Evolutionary conservation across 2,113 vertebrate genomes (phyloP), one percentile per base, ranked within the genome.

Genomic region (Etia nguti): DNA sequence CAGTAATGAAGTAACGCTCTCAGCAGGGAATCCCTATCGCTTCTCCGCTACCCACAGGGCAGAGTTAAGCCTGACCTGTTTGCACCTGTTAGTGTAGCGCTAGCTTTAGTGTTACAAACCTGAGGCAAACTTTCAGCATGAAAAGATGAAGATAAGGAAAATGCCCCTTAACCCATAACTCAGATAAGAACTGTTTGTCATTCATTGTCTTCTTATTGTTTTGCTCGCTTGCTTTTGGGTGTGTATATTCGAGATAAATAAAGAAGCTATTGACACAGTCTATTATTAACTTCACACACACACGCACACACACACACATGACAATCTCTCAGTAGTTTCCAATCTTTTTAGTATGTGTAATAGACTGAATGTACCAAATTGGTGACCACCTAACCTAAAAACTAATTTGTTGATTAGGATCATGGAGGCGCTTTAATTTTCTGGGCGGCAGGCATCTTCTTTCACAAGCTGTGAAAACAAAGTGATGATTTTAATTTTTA

Each of bases 1-100:
- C 73, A 86, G 50, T 77, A 79, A 77, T 83, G 54, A 90, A 82
- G 73, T 26, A 82, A 86, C 38, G 31, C 65, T 82, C 84, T 84
- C 86, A 83, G 57, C 77, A 57, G 70, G 80, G 43, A 73, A 48
- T 80, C 68, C 15, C 11, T 60, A 54, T 41, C 10, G 46, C 38
- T 57, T 31, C 46, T 55, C 57, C 20, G 6, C 29, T 79, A 83
- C 16, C 41, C 82, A 38, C 52, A 4, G 38, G n/a, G 31, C 11
- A 6, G 52, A n/a, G 56, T 81, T 41, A 20, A 83, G 26, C 34
- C 22, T 60, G 57, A 88, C 81, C 86, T 81, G 68, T 84, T 85
- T 82, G 57, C 82, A 77, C 52, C 65, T 62, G 48, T 81, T 73
- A 65, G 65, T 20, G 43, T 62, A 46, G 82, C 4, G 2, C 31